These are phyloP conservation scores for Epinotia brunnichana DNA, from an alignment of 2,888 invertebrate species.

Conservation along the genomic window DNA sequence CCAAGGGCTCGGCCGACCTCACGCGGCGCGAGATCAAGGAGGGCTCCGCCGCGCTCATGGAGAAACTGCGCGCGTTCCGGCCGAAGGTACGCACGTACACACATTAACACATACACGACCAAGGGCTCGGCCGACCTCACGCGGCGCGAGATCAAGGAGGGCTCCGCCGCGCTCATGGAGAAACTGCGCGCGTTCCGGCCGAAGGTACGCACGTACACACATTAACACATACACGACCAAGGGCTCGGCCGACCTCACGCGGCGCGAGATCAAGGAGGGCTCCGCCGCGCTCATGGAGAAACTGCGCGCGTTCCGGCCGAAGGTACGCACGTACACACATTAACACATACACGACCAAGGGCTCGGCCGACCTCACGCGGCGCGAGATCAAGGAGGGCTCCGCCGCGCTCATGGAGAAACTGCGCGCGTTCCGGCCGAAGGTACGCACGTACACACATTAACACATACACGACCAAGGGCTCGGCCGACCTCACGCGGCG, in stretches of 20 bases:
- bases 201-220: slow-evolving; percentile 75
- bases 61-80: slow-evolving; percentile 95
- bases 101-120: too few species aligned
- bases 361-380: slow-evolving; percentile 96
- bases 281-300: slow-evolving; percentile 95
- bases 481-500: slow-evolving; percentile 97
- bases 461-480: slow-evolving; percentile 98
- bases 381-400: slow-evolving; percentile 98
- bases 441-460: background rate
- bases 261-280: slow-evolving; percentile 97
- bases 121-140: slow-evolving; percentile 98
- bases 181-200: slow-evolving; percentile 96
- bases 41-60: slow-evolving; percentile 93
- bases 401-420: slow-evolving; percentile 93
- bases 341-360: too few species aligned
- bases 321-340: slow-evolving; percentile 64
- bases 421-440: slow-evolving; percentile 96
- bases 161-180: slow-evolving; percentile 93
- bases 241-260: slow-evolving; percentile 96
- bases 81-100: slow-evolving; percentile 85
- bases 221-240: too few species aligned
- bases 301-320: slow-evolving; percentile 95
- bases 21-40: slow-evolving; percentile 97
- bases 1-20: slow-evolving; percentile 97
- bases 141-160: slow-evolving; percentile 96